A percentile compares a stretch with the other conserved stretches of the same genome.
These are phyloP conservation scores for Cephalopterus ornatus DNA, from an alignment of 2,113 vertebrate genomes.

Conservation along the genomic window DNA sequence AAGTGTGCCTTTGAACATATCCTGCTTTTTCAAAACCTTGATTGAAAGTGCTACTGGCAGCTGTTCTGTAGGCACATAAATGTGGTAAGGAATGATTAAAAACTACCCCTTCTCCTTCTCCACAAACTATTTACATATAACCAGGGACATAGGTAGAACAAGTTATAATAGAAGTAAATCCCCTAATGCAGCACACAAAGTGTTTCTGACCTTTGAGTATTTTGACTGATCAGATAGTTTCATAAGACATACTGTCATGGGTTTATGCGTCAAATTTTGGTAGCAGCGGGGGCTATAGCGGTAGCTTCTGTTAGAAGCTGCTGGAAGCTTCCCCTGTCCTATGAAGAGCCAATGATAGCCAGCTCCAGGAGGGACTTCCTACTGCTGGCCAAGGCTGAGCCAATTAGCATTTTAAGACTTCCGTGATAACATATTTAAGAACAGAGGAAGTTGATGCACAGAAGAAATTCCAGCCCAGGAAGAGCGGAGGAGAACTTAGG, in stretches of 20 bases:
- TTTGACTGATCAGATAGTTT: neutral
- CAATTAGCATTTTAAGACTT: too few relatives aligned
- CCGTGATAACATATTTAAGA: too few relatives aligned
- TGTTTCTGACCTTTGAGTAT: neutral
- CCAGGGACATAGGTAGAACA: neutral
- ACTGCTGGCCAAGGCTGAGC: too few relatives aligned
- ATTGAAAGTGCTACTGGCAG: neutral
- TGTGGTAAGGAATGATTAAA: neutral
- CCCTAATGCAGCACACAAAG: neutral
- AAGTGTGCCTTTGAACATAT: neutral
- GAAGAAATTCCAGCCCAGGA: too few relatives aligned
- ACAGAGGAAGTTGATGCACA: too few relatives aligned
- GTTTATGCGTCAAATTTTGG: too few relatives aligned
- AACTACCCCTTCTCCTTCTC: neutral
- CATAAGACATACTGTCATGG: neutral
- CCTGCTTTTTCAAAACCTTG: neutral
- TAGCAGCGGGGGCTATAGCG: too few relatives aligned
- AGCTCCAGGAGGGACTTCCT: too few relatives aligned
- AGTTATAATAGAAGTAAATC: neutral
- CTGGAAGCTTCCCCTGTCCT: too few relatives aligned
- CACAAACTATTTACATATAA: neutral
- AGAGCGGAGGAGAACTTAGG: too few relatives aligned
- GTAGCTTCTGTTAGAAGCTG: too few relatives aligned
- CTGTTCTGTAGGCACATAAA: neutral
- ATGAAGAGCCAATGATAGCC: too few relatives aligned